These are phyloP conservation scores for Sesamia nonagrioides DNA, from an alignment of 1,140 invertebrate genomes.

Conservation along the genomic window DNA sequence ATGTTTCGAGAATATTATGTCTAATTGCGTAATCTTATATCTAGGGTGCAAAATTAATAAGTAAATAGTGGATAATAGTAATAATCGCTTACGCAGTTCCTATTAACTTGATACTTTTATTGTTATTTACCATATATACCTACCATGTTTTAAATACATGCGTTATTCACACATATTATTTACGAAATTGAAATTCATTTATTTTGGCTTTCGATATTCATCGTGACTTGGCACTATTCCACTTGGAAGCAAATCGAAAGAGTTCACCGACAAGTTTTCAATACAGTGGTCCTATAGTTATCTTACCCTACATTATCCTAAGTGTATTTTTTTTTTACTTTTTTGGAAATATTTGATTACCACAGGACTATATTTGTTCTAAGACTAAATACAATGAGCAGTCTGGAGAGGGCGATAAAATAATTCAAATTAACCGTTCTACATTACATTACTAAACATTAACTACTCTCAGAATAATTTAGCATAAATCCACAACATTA, in stretches of 20 bases:
- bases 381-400: constrained; percentile 83
- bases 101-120: constrained; percentile 53
- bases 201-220: constrained; percentile 77
- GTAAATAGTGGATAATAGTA: constrained; percentile 63
- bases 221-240: constrained; percentile 74
- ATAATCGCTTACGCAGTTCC: constrained; percentile 45
- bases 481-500: constrained; percentile 87
- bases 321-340: constrained; percentile 77
- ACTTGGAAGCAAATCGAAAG: constrained; percentile 60
- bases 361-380: constrained; percentile 78
- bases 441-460: constrained; percentile 79
- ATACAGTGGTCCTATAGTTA: constrained; percentile 83
- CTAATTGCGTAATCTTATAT: constrained; percentile 75
- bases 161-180: constrained; percentile 10
- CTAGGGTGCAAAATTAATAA: constrained; percentile 84
- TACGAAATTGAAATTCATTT: constrained; percentile 49
- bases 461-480: constrained; percentile 86
- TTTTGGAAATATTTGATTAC: constrained; percentile 80
- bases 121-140: constrained; percentile 46
- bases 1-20: constrained; percentile 76
- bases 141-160: constrained; percentile 41
- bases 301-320: constrained; percentile 79
- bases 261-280: constrained; percentile 71
- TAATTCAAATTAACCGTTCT: constrained; percentile 75
- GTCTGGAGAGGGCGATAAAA: constrained; percentile 85